Evolutionary conservation across 2,113 vertebrate genomes (phyloP).

Genomic region (Raja brachyura): DNA sequence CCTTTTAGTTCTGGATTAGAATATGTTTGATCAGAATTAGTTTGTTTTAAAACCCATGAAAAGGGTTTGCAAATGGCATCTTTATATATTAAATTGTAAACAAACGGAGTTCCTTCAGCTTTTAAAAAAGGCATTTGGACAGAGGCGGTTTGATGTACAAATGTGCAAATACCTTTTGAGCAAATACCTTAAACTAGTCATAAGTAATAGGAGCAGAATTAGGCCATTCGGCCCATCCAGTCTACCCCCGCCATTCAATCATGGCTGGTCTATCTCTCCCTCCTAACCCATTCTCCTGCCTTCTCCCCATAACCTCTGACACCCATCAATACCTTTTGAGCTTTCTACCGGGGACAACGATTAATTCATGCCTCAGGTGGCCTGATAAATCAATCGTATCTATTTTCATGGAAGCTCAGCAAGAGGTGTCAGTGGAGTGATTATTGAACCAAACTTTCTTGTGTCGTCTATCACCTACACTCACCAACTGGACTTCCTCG

Average conservation of each 20-base stretch:
- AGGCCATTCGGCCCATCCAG: too few relatives aligned
- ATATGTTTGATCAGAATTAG: background rate
- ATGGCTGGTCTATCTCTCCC: too few relatives aligned
- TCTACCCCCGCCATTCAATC: too few relatives aligned
- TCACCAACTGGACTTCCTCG: too few relatives aligned
- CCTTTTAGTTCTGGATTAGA: too few relatives aligned
- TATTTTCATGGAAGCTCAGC: background rate
- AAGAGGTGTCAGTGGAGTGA: background rate
- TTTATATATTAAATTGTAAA: background rate
- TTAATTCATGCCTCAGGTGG: background rate
- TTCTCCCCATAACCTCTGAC: too few relatives aligned
- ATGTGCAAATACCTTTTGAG: background rate
- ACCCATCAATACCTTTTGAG: background rate
- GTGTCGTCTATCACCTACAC: too few relatives aligned
- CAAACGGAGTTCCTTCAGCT: background rate
- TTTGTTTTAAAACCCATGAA: background rate
- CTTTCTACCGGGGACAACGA: background rate
- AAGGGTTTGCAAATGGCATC: background rate
- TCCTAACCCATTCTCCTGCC: too few relatives aligned
- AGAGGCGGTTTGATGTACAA: background rate
- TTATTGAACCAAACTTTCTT: too few relatives aligned
- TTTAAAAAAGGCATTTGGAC: background rate
- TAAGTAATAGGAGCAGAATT: too few relatives aligned
- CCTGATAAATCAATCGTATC: background rate
- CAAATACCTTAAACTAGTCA: too few relatives aligned